These are phyloP conservation scores for Agrochola circellaris DNA, from an alignment of 2,888 invertebrate genomes.

Conservation along the genomic window DNA sequence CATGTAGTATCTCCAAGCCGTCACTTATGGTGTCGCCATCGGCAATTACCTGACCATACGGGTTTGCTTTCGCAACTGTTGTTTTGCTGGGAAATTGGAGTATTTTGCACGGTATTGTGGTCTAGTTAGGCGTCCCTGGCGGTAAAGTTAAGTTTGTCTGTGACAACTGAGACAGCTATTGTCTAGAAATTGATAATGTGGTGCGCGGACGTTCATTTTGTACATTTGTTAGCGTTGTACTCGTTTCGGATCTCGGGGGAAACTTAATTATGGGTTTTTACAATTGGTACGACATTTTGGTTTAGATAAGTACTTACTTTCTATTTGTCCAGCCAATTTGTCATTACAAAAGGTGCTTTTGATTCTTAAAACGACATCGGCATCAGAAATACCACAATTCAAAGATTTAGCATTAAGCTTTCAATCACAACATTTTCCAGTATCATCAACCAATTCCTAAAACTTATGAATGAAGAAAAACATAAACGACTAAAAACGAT, in stretches of 20 bases:
- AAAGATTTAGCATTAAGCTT: neutral
- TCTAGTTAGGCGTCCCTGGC: slow-evolving; percentile 47
- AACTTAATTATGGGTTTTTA: slow-evolving; percentile 76
- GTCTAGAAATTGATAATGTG: slow-evolving; percentile 84
- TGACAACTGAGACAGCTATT: slow-evolving; percentile 72
- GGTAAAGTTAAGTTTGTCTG: slow-evolving; percentile 65
- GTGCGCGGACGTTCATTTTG: slow-evolving; percentile 76
- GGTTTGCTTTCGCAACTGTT: slow-evolving; percentile 67
- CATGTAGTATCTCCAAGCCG: slow-evolving; percentile 83
- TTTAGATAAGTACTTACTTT: slow-evolving; percentile 39
- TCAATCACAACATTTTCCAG: neutral
- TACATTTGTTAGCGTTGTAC: slow-evolving; percentile 69
- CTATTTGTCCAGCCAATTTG: slow-evolving; percentile 36
- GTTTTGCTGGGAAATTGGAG: slow-evolving; percentile 59
- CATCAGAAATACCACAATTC: neutral
- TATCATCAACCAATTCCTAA: neutral
- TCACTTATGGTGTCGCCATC: slow-evolving; percentile 87
- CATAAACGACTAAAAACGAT: slow-evolving; percentile 17
- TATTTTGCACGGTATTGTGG: slow-evolving; percentile 58
- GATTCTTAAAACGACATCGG: neutral
- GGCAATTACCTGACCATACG: slow-evolving; percentile 79
- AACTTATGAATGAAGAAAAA: slow-evolving; percentile 22
- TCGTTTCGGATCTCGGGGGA: slow-evolving; percentile 77
- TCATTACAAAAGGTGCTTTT: slow-evolving; percentile 4
- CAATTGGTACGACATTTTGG: slow-evolving; percentile 54